Conservation (phyloP, 1,140 invertebrate species). For the Lineus longissimus region DNA sequence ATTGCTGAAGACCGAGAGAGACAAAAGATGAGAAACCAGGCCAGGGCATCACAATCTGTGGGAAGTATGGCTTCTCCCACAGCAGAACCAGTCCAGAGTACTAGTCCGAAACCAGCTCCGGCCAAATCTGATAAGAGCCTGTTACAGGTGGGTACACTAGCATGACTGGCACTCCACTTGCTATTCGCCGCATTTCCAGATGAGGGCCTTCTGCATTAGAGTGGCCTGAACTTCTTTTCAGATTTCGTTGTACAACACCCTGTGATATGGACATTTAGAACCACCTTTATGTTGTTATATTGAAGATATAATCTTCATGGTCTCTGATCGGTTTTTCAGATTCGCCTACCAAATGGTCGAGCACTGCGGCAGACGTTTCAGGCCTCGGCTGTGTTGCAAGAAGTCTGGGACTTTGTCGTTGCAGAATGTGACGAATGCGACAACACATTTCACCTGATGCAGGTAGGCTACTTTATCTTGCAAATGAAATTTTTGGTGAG, state of each 20-base stretch:
- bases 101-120: neutral
- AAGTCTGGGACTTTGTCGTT: slow-evolving; percentile 30
- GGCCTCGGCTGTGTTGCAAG: slow-evolving; percentile 22
- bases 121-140: slow-evolving; percentile 19
- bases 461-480: slow-evolving; percentile 5
- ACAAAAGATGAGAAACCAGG: slow-evolving; percentile 20
- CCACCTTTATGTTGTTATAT: too few relatives aligned
- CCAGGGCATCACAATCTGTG: neutral
- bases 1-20: slow-evolving; percentile 39
- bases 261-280: too few relatives aligned
- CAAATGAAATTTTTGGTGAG: too few relatives aligned
- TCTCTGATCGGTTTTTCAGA: too few relatives aligned
- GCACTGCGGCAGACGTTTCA: slow-evolving; percentile 30
- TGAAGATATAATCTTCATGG: too few relatives aligned
- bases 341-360: slow-evolving; percentile 38
- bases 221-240: too few relatives aligned
- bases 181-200: too few relatives aligned
- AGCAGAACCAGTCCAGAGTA: neutral
- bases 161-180: too few relatives aligned
- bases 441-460: slow-evolving; percentile 11
- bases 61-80: neutral
- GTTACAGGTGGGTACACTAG: slow-evolving; percentile 28
- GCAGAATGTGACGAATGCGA: neutral
- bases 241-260: too few relatives aligned
- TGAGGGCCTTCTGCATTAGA: too few relatives aligned